Percentiles rank a stretch among this genome's conserved stretches.
Evolutionary conservation across 2,888 invertebrate species (phyloP).

Genomic region (Catocala sponsa): DNA sequence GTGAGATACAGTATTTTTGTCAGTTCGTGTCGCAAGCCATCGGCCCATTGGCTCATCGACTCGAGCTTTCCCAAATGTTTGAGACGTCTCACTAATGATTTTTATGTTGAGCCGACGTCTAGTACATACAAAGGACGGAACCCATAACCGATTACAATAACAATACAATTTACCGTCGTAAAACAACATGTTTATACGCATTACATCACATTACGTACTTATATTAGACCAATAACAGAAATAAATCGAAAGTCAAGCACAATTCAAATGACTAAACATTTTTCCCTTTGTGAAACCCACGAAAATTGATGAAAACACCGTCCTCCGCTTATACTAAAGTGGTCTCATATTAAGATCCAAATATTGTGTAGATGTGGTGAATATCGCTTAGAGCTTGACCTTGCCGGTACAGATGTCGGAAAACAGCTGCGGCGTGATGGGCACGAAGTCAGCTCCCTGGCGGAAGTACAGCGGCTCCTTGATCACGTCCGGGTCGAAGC

Average conservation of each 20-base stretch:
- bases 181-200: not conserved
- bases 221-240: not conserved
- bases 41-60: conserved; percentile 10
- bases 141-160: conserved; percentile 4
- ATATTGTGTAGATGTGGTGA: conserved; percentile 5
- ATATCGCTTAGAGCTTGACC: conserved; percentile 73
- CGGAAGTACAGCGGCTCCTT: conserved; percentile 93
- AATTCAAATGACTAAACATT: not conserved
- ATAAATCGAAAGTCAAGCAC: not conserved
- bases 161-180: too few species aligned
- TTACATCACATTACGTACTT: not conserved
- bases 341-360: conserved; percentile 1
- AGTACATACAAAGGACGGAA: conserved; percentile 34
- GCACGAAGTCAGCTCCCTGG: conserved; percentile 83
- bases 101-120: conserved; percentile 24
- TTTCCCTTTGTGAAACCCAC: not conserved
- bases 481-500: conserved; percentile 92
- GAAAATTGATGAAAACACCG: conserved; percentile 2
- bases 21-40: conserved; percentile 32
- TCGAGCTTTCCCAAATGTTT: conserved; percentile 41
- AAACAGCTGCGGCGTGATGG: conserved; percentile 89
- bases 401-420: conserved; percentile 86
- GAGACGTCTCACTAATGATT: conserved; percentile 29
- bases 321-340: conserved; percentile 8
- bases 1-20: conserved; percentile 27